Base-by-base conservation (phyloP, 1,140 invertebrate species). In the Cyphomyrmex costatus region DNA sequence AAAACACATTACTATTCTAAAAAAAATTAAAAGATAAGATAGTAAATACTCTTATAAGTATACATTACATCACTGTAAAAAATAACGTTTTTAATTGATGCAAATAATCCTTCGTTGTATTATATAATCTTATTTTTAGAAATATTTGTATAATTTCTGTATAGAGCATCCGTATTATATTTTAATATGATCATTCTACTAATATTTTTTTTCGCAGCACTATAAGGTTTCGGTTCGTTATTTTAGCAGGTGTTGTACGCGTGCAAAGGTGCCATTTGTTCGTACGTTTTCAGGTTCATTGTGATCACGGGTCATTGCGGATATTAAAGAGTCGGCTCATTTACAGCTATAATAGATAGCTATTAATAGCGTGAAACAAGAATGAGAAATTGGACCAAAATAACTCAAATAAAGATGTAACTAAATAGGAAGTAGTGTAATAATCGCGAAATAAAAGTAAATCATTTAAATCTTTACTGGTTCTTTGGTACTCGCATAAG, bases 301-400 rank as follows among this genome's bases (percentile, higher is more conserved):
- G 79, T 91, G 89, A 86, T 77, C 90, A 82, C 76, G 86, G 83
- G 88, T 92, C 86, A 89, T 92, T 91, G 93, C 93, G 94, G 93
- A 95, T 95, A 95, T 95, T 94, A 94, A 94, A 94, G 94, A 93
- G 92, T 86, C 94, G 93, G 93, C 92, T 94, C 94, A 94, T 94
- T 94, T 94, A 86, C 92, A 92, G 93, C 92, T 94, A 93, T 95
- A 95, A 95, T 94, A 94, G 94, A 94, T 90, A 83, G 89, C 93
- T 94, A 95, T 95, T 93, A 95, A 95, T 95, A 95, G 93, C 88
- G 33, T 4, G 65, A 88, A 58, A 88, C 88, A 88, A 85, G 83
- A 65, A 79, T 74, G 61, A 89, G 77, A 70, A 71, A 56, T 68
- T 19, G 86, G 86, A 70, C 36, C 73, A n/a, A 49, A 10, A 12